Conservation (phyloP, 2,797 vertebrate genomes). For the Nothura maculosa region DNA sequence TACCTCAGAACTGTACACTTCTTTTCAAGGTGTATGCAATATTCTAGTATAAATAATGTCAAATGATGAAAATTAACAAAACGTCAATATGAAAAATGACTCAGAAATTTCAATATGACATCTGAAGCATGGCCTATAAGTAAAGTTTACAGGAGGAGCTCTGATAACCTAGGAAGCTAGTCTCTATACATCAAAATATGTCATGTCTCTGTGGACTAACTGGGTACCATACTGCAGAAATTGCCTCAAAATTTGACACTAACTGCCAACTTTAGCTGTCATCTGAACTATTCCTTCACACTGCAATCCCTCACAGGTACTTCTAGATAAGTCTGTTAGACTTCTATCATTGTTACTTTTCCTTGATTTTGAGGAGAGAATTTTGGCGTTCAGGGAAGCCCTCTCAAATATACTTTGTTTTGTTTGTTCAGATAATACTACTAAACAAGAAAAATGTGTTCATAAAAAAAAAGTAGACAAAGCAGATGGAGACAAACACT, state of each 20-base stretch:
- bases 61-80: not conserved
- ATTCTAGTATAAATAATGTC: not conserved
- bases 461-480: slow-evolving; percentile 64
- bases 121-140: not conserved
- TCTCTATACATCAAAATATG: not conserved
- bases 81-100: not conserved
- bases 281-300: not conserved
- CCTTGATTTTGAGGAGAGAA: not conserved
- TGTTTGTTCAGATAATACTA: not conserved
- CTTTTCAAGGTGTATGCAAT: not conserved
- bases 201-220: not conserved
- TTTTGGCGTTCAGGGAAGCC: not conserved
- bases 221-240: not conserved
- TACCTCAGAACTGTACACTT: not conserved
- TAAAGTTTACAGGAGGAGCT: not conserved
- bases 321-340: not conserved
- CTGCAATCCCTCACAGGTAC: not conserved
- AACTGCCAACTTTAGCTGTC: not conserved
- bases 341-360: not conserved
- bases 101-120: too few relatives aligned
- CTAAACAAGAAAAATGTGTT: not conserved
- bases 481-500: slow-evolving; percentile 64
- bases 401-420: not conserved
- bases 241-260: not conserved
- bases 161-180: not conserved